Conservation (phyloP, 2,113 vertebrate species). For the Aegithalos caudatus region DNA sequence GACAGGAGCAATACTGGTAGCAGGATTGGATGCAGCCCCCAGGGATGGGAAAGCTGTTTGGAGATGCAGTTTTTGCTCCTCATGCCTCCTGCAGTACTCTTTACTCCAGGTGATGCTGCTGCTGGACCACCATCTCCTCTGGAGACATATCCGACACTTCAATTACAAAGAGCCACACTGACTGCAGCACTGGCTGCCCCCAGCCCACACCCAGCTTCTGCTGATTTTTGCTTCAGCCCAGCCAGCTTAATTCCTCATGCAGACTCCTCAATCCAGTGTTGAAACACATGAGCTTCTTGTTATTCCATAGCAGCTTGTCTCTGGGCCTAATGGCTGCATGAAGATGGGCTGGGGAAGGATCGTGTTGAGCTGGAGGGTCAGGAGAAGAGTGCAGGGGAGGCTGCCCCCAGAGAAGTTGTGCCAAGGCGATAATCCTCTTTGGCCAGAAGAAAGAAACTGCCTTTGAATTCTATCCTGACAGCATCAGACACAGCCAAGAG, state of each 20-base stretch:
- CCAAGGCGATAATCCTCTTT: neutral
- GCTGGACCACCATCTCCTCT: neutral
- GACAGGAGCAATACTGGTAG: neutral
- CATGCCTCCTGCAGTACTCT: neutral
- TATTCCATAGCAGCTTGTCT: neutral
- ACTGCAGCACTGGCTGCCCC: neutral
- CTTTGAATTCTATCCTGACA: neutral
- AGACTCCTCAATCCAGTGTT: neutral
- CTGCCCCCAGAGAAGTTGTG: neutral
- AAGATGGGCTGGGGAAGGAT: neutral
- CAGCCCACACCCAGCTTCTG: neutral
- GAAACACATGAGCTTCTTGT: fast-evolving
- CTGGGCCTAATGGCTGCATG: neutral
- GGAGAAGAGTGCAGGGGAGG: neutral
- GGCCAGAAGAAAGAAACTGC: neutral
- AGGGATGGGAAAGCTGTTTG: neutral
- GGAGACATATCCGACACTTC: fast-evolving
- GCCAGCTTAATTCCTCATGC: neutral
- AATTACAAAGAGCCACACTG: fast-evolving
- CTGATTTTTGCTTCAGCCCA: neutral
- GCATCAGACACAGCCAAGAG: neutral
- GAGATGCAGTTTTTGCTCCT: neutral
- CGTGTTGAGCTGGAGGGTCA: neutral
- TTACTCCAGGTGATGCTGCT: neutral
- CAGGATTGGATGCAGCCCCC: neutral